Evolutionary conservation across 2,888 invertebrate species (phyloP).

Genomic region (Epirrhoe tristata): DNA sequence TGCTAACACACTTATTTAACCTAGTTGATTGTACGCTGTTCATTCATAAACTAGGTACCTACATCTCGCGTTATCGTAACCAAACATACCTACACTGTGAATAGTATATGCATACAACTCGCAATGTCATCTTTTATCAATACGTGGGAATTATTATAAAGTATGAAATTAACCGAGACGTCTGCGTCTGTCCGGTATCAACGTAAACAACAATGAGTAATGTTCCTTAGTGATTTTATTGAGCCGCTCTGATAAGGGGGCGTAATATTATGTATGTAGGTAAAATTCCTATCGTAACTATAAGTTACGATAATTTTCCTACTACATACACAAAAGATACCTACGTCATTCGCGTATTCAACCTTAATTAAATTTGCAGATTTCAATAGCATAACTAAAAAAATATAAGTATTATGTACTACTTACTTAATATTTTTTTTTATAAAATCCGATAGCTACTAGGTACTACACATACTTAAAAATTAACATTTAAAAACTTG

Average conservation of each 20-base stretch:
- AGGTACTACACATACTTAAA: too few species aligned
- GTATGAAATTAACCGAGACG: conserved; percentile 21
- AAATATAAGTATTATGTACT: too few species aligned
- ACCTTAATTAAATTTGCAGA: background rate
- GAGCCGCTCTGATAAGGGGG: conserved; percentile 47
- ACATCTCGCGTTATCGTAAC: conserved; percentile 27
- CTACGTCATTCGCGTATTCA: background rate
- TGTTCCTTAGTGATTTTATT: conserved; percentile 31
- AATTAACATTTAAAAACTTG: too few species aligned
- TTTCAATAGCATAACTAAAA: background rate
- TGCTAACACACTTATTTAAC: background rate
- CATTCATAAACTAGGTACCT: conserved; percentile 36
- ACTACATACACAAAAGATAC: background rate
- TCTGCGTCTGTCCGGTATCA: conserved; percentile 34
- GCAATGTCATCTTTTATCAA: conserved; percentile 28
- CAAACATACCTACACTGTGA: conserved; percentile 21
- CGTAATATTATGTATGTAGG: conserved; percentile 39
- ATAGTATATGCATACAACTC: conserved; percentile 27
- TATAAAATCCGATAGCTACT: too few species aligned
- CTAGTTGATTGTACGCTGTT: conserved; percentile 18
- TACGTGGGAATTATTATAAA: conserved; percentile 19
- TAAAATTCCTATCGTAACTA: conserved; percentile 46
- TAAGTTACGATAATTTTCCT: conserved; percentile 25
- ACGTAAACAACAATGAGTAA: conserved; percentile 46
- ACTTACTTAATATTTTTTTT: too few species aligned